These are phyloP conservation scores for Xylocopa sonorina DNA, from an alignment of 1,140 invertebrate species.

Conservation along the genomic window DNA sequence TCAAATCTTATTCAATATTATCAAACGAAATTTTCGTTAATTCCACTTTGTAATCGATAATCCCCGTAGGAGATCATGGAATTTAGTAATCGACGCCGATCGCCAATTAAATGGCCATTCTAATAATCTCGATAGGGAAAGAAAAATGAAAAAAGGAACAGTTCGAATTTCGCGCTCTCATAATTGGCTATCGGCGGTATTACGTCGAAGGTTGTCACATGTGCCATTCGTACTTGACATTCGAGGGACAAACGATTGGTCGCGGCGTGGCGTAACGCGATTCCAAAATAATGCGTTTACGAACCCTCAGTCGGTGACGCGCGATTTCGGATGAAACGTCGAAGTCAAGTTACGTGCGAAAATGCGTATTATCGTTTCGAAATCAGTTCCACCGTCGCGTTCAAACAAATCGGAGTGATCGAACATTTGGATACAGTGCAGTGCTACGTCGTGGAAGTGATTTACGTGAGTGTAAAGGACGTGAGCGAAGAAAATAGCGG, in stretches of 20 bases:
- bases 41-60: conserved; percentile 21
- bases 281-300: neutral
- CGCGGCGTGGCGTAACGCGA: neutral
- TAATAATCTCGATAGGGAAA: neutral
- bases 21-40: conserved; percentile 37
- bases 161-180: neutral
- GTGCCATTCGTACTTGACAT: conserved; percentile 12
- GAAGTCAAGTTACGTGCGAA: neutral
- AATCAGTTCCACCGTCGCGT: neutral
- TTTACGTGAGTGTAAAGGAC: neutral
- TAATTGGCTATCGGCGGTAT: conserved; percentile 32
- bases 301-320: neutral
- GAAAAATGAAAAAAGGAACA: neutral
- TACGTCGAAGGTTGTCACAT: conserved; percentile 31
- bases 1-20: conserved; percentile 29
- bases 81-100: conserved; percentile 14
- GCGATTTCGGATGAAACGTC: neutral
- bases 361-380: neutral
- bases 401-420: neutral
- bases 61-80: neutral
- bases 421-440: neutral
- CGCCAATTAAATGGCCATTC: conserved; percentile 17
- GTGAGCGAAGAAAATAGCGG: neutral
- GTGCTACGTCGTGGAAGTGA: neutral
- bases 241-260: neutral